phyloP scores from a whole-genome alignment of 2,888 invertebrate genomes.

The Nemapogon koenigi region DNA sequence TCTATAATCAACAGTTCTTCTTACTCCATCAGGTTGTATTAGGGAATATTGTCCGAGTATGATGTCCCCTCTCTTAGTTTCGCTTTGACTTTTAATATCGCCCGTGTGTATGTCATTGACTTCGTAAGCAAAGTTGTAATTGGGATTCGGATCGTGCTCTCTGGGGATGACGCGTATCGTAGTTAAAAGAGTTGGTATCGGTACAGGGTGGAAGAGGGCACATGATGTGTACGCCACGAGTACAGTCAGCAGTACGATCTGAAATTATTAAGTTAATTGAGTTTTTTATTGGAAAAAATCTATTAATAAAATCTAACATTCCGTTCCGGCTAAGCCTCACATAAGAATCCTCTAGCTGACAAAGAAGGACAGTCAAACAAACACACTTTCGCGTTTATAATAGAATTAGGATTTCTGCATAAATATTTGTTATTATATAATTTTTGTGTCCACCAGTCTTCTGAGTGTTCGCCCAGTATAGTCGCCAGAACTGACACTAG shows the following conservation, averaged over 20 bases:
- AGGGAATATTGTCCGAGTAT: conserved; percentile 62
- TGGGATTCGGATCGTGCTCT: conserved; percentile 25
- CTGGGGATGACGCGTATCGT: conserved; percentile 12
- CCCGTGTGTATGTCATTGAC: conserved; percentile 60
- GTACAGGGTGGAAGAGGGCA: conserved; percentile 36
- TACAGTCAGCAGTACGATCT: conserved; percentile 26
- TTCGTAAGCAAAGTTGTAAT: conserved; percentile 62
- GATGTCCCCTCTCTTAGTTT: conserved; percentile 52
- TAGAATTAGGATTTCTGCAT: too few relatives aligned
- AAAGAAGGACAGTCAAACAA: too few relatives aligned
- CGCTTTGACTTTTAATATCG: conserved; percentile 60
- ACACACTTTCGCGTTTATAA: too few relatives aligned
- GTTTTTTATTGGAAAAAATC: too few relatives aligned
- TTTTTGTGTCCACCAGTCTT: too few relatives aligned
- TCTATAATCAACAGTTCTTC: conserved; percentile 61
- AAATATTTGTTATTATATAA: too few relatives aligned
- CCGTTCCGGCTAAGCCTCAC: too few relatives aligned
- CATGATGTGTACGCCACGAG: conserved; percentile 37
- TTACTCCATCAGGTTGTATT: conserved; percentile 59
- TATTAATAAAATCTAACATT: too few relatives aligned
- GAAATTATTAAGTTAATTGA: too few relatives aligned
- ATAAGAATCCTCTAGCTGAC: too few relatives aligned
- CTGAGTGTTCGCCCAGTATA: too few relatives aligned
- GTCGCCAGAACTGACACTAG: too few relatives aligned
- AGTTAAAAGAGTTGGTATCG: conserved; percentile 18